Evolutionary conservation across 2,797 vertebrate species (phyloP).

Genomic region (Poeciliopsis infans): DNA sequence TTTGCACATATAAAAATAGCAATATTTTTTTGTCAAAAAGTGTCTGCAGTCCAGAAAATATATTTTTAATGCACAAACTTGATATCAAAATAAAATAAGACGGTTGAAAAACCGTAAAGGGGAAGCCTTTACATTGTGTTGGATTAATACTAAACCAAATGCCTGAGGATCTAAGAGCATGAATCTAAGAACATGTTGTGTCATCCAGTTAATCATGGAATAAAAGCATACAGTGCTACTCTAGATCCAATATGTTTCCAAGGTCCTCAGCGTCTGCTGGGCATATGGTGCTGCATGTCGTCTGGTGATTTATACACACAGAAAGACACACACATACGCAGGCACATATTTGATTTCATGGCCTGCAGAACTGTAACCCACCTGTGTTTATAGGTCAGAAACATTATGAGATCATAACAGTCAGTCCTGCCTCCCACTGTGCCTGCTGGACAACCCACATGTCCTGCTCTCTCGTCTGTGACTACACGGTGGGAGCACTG

Average conservation of each 20-base stretch:
- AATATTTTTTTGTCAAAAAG: no score
- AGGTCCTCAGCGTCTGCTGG: slow-evolving; percentile 48
- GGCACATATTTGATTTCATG: slow-evolving; percentile 2
- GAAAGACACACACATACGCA: not conserved
- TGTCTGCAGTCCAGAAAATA: no score
- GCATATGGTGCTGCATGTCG: slow-evolving; percentile 38
- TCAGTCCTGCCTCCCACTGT: slow-evolving; percentile 30
- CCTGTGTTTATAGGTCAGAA: slow-evolving; percentile 63
- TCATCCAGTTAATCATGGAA: not conserved
- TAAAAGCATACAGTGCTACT: not conserved
- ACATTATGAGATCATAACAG: slow-evolving; percentile 40
- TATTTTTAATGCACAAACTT: not conserved
- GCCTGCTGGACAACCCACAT: slow-evolving; percentile 35
- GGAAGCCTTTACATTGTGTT: not conserved
- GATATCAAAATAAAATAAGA: not conserved
- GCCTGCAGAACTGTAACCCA: slow-evolving; percentile 26
- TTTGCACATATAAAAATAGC: no score
- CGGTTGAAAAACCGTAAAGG: not conserved
- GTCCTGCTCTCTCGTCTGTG: slow-evolving; percentile 21
- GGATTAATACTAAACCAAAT: not conserved
- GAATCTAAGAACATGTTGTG: not conserved
- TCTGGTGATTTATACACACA: slow-evolving; percentile 13
- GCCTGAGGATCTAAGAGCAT: not conserved
- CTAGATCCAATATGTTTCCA: not conserved
- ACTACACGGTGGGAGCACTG: slow-evolving; percentile 6